Base-by-base conservation (phyloP, 1,140 invertebrate species). In the Trichomalopsis sarcophagae region DNA sequence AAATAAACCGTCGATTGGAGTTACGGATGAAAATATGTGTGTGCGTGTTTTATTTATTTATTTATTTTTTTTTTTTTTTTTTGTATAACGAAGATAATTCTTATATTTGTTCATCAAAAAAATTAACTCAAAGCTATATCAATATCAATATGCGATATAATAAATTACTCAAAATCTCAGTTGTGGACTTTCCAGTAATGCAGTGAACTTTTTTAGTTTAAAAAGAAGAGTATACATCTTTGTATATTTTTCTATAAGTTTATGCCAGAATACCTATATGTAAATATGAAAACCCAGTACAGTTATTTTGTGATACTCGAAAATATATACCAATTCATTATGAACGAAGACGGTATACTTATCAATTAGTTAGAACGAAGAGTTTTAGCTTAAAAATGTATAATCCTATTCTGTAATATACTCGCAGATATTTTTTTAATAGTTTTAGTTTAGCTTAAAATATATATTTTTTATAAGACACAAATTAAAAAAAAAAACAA, bases 371-470 rank as follows among this genome's bases (percentile, higher is more conserved):
- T 62, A 62, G 55, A 62, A 71, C 33, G 5, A 71, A 71, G 11
- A 33, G 27, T 71, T 68, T 68, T 68, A 68, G 21, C 23, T 68
- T 68, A 10, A 30, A 71, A 66, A 2, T 71, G 23, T 30, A 27
- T 7, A 68, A 68, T 10, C 23, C 10, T 30, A 69, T 69, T 69
- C 27, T 69, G 23, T 69, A 4, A 69, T 69, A 69, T 5, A 21
- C 13, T 55, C 50, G 50, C 5, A 17, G 17, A 55, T 55, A 55
- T 71, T 71, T 71, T 71, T 55, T 17, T 0, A 27, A 21, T 71
- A 71, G 68, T 13, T 79, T 79, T 79, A 79, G 77, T 79, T 79
- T 79, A 79, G 55, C 66, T 79, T 2, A 40, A 79, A n/a, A 30
- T 9, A 40, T 79, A 81, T 81, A 71, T 71, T 27, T 71, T 81